phyloP scores from a whole-genome alignment of 2,113 vertebrate species.

The Ivindomyrus marchei region DNA sequence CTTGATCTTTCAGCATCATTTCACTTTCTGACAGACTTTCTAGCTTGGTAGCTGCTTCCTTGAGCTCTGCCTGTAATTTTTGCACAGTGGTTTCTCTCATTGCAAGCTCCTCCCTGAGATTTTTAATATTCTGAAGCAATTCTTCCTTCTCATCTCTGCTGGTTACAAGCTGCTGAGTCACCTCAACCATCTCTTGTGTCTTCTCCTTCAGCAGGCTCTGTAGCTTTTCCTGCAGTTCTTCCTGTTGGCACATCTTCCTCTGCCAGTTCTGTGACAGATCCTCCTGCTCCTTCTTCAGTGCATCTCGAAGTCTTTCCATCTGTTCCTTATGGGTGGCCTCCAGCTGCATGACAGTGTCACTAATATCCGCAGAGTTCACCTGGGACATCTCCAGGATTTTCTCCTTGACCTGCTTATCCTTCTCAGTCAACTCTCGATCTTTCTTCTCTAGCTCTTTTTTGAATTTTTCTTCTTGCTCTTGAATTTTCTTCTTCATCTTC shows the following conservation, averaged over 20 bases:
- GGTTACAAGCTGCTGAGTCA: slow-evolving; percentile 59
- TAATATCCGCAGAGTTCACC: slow-evolving; percentile 73
- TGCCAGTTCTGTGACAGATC: slow-evolving; percentile 61
- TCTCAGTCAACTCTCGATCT: slow-evolving; percentile 71
- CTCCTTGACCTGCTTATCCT: slow-evolving; percentile 76
- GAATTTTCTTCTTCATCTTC: slow-evolving; percentile 74
- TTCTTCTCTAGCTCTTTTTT: slow-evolving; percentile 79
- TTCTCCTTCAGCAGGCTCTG: slow-evolving; percentile 68
- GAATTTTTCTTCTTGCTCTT: slow-evolving; percentile 76
- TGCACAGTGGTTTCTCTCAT: slow-evolving; percentile 62
- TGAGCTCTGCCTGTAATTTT: slow-evolving; percentile 73
- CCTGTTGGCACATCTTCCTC: slow-evolving; percentile 65
- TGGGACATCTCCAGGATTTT: slow-evolving; percentile 80
- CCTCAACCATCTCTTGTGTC: slow-evolving; percentile 63
- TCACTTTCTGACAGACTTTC: slow-evolving; percentile 62
- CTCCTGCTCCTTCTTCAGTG: slow-evolving; percentile 61
- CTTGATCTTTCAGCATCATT: slow-evolving; percentile 60
- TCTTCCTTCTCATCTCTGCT: slow-evolving; percentile 63
- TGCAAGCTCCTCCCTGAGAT: slow-evolving; percentile 65
- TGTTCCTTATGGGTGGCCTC: slow-evolving; percentile 79
- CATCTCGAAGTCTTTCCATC: slow-evolving; percentile 61
- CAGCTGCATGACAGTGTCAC: slow-evolving; percentile 68
- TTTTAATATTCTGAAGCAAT: slow-evolving; percentile 49
- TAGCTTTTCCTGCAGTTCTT: slow-evolving; percentile 71
- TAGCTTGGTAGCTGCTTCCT: slow-evolving; percentile 56